Conservation (phyloP, 2,888 invertebrate species). For the Pollenia griseotomentosa region DNA sequence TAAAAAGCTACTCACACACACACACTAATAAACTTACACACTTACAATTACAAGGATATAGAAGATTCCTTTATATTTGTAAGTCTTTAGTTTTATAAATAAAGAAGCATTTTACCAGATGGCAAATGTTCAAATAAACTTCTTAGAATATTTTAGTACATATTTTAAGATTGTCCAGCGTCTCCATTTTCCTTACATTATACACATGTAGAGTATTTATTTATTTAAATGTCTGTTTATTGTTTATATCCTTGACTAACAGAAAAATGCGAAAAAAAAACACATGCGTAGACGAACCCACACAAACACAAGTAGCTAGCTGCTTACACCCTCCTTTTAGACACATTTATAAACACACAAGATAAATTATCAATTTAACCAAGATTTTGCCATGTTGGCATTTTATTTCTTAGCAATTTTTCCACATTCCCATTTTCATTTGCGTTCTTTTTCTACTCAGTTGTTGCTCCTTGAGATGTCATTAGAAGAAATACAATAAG, state of each 20-base stretch:
- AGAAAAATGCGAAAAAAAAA: background rate
- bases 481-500: constrained; percentile 36
- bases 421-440: constrained; percentile 9
- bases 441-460: background rate
- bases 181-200: background rate
- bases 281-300: background rate
- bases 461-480: constrained; percentile 28
- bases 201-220: constrained; percentile 20
- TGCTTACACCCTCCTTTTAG: background rate
- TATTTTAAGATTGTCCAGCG: constrained; percentile 11
- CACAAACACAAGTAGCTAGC: background rate
- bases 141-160: constrained; percentile 8
- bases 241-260: constrained; percentile 28
- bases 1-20: background rate
- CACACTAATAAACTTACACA: background rate
- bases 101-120: constrained; percentile 35
- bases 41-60: background rate
- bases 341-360: constrained; percentile 9
- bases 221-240: constrained; percentile 31
- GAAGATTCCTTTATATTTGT: background rate
- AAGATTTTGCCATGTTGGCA: constrained; percentile 71
- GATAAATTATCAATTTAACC: constrained; percentile 66
- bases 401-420: constrained; percentile 50
- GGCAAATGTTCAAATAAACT: constrained; percentile 38
- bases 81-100: background rate